These are phyloP conservation scores for Meandrusa payeni DNA, from an alignment of 2,888 invertebrate species.

Conservation along the genomic window DNA sequence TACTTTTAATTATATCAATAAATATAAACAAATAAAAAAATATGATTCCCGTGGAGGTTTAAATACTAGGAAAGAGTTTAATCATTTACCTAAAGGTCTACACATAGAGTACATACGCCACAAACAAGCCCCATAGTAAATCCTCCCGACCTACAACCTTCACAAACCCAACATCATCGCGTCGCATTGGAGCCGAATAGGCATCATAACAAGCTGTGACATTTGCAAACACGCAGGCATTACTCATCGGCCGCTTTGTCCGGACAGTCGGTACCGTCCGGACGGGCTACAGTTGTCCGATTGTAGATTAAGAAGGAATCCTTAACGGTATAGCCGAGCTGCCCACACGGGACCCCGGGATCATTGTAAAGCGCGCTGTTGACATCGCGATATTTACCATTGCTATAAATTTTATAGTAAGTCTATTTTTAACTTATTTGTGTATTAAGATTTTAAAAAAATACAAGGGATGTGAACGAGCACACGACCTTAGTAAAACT, in stretches of 20 bases:
- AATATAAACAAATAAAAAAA: no score
- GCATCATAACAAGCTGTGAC: slow-evolving; percentile 56
- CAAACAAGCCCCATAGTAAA: slow-evolving; percentile 14
- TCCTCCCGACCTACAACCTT: slow-evolving; percentile 18
- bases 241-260: slow-evolving; percentile 67
- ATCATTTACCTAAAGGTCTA: no score
- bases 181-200: slow-evolving; percentile 21
- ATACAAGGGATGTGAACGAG: no score
- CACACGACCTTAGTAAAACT: no score
- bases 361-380: slow-evolving; percentile 30
- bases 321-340: slow-evolving; percentile 61
- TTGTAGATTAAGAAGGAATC: slow-evolving; percentile 66
- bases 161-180: neutral
- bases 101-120: no score
- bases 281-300: slow-evolving; percentile 56
- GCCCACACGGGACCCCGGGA: slow-evolving; percentile 53
- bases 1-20: no score
- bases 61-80: no score
- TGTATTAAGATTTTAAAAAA: no score
- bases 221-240: slow-evolving; percentile 59
- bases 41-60: no score
- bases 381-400: slow-evolving; percentile 25
- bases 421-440: neutral
- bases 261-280: slow-evolving; percentile 28
- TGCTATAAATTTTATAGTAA: neutral